Evolutionary conservation across 2,113 vertebrate species (phyloP), one percentile per base, ranked within the genome.

Genomic region (Corydoras sp.): DNA sequence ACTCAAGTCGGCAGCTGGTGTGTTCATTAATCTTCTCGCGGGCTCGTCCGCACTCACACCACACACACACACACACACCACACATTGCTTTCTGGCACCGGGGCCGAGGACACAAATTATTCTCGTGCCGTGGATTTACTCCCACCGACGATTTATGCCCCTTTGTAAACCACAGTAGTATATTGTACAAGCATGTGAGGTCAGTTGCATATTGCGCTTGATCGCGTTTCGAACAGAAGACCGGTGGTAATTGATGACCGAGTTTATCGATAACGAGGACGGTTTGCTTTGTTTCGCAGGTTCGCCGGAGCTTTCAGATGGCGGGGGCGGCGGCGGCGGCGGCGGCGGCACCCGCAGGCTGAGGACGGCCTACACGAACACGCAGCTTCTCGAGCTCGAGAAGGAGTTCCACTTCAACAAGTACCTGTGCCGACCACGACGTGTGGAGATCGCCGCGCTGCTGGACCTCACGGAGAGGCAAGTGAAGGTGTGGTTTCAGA

Each of bases 381-480:
- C 94, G 3, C 96, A 99, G 89, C 95, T 98, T 54, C 83, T 99
- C 87, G 97, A 99, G 85, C 92, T 98, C 87, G 96, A 99, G 75
- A 98, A 98, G 83, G 97, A 99, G 91, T 98, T 98, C 77, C 95
- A 99, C 80, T 98, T 98, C 87, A 97, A 97, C 92, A 98, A 97
- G 90, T 98, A 99, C 79, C 92, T 99, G 68, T 97, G 96, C 87
- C 90, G 95, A 90, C 96, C 96, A 31, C 91, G 96, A 73, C 89
- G 97, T 58, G 93, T 97, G 85, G 96, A 99, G 79, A 99, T 99
- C 51, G 95, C 96, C 1, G 92, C 93, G 14, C 81, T 95, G 82
- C 83, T 99, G 88, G 96, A 99, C 88, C 85, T 99, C 85, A 96
- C 93, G 0, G 97, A 99, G 84, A 94, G 96, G 83, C 96, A 99